phyloP scores from a whole-genome alignment of 2,797 vertebrate genomes.

The Fistularia commersonii region DNA sequence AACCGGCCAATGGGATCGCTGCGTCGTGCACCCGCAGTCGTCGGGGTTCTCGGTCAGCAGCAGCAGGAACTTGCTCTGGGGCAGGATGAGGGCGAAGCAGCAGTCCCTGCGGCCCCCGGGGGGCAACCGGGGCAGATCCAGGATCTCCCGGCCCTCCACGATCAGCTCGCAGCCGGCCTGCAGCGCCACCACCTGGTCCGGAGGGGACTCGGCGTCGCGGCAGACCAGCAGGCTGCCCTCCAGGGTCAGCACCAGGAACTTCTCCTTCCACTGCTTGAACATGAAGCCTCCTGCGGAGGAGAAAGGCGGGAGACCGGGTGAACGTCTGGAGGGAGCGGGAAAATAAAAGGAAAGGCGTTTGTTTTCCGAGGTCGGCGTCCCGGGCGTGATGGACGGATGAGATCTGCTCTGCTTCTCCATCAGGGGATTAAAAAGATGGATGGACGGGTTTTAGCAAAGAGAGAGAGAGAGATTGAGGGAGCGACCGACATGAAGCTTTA shows the following conservation, averaged over 20 bases:
- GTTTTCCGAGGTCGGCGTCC: constrained; percentile 18
- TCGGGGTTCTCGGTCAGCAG: constrained; percentile 74
- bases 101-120: constrained; percentile 75
- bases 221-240: constrained; percentile 79
- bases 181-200: constrained; percentile 75
- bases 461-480: background rate
- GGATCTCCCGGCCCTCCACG: constrained; percentile 75
- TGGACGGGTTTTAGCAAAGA: constrained; percentile 30
- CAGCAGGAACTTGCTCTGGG: constrained; percentile 77
- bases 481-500: background rate
- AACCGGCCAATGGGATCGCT: no score
- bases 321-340: background rate
- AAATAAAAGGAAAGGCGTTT: background rate
- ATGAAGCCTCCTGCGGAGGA: constrained; percentile 77
- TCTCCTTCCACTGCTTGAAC: constrained; percentile 87
- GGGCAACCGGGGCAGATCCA: constrained; percentile 77
- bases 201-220: constrained; percentile 71
- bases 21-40: constrained; percentile 80
- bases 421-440: constrained; percentile 42
- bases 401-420: constrained; percentile 44
- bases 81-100: constrained; percentile 80
- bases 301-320: no score
- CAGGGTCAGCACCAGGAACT: constrained; percentile 74
- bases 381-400: constrained; percentile 17
- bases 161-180: constrained; percentile 71